Base-by-base conservation (phyloP, 2,888 invertebrate genomes). In the Plutella xylostella region DNA sequence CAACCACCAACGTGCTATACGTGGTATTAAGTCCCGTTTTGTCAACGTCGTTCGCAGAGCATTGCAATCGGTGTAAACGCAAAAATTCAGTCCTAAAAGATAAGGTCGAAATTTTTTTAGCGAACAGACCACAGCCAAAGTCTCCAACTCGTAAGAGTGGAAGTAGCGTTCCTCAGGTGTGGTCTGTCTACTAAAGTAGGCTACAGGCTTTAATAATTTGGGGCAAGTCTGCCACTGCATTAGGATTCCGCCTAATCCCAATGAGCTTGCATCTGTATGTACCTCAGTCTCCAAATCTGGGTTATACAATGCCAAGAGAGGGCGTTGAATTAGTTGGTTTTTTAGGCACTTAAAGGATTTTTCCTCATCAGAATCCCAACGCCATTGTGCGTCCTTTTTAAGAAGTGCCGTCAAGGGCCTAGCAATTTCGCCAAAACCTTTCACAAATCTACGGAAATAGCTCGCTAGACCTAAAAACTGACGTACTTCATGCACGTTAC, bases 61-160 rank as follows among this genome's bases (percentile, higher is more conserved):
- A n/a, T 48, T 45, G 42, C 58, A 61, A 39, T 60, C 60, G 49
- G 45, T 45, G n/a, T 39, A 14, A 18, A 43, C 30, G 15, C 37
- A 37, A 17, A 43, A 17, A 14, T 34, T 20, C 3, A 51, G 21
- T 4, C 54, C 55, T 33, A 55, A 22, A 11, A 59, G 38, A 42
- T 56, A 56, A 9, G 54, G 46, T 6, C 53, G 41, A 30, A 57
- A 55, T 30, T 49, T 50, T 14, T 48, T 31, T 17, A 57, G 30
- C 11, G 53, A 45, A 41, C 45, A 7, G 2, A 37, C 46, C 15
- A 58, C 44, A 0, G 55, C 55, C 38, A 58, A 37, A 0, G 58
- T 56, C 45, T 60, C 56, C 7, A 61, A 45, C 39, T 62, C 60
- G 45, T 58, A 62, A 55, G 43, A 67, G 60, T 49, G 49, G 18